Evolutionary conservation across 2,888 invertebrate genomes (phyloP).

Genomic region (Piscicola geometra): DNA sequence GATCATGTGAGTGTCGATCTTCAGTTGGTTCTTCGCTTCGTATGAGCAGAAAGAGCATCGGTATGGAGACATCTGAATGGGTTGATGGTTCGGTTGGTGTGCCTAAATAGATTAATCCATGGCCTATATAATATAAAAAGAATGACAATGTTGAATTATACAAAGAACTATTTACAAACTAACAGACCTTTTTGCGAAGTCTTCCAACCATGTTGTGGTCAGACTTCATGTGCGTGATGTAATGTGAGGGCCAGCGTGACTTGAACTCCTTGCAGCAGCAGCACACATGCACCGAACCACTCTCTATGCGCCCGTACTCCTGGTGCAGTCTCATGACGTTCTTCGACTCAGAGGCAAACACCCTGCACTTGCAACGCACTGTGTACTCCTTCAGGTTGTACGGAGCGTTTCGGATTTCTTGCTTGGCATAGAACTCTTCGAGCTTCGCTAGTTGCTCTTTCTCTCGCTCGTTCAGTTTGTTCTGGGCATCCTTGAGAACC

Average conservation of each 20-base stretch:
- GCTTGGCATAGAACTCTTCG: slow-evolving; percentile 43
- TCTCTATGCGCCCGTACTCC: slow-evolving; percentile 39
- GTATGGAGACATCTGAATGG: slow-evolving; percentile 33
- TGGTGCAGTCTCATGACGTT: slow-evolving; percentile 41
- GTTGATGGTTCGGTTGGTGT: no score
- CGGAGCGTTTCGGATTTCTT: slow-evolving; percentile 33
- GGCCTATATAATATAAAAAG: no score
- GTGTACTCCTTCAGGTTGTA: slow-evolving; percentile 30
- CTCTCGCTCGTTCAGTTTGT: slow-evolving; percentile 61
- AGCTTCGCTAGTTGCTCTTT: slow-evolving; percentile 65
- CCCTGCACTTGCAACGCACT: slow-evolving; percentile 34
- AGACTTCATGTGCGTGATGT: slow-evolving; percentile 35
- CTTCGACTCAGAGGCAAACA: slow-evolving; percentile 36
- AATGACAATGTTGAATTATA: neutral
- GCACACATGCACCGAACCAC: slow-evolving; percentile 33
- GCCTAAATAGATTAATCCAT: no score
- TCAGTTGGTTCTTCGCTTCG: slow-evolving; percentile 37
- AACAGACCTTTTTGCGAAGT: slow-evolving; percentile 27
- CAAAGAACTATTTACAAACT: neutral
- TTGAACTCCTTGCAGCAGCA: slow-evolving; percentile 36
- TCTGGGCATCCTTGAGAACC: slow-evolving; percentile 66
- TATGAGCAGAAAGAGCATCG: slow-evolving; percentile 37
- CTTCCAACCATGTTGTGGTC: slow-evolving; percentile 30
- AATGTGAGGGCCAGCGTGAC: slow-evolving; percentile 36
- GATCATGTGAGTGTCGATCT: slow-evolving; percentile 35